Evolutionary conservation across 2,113 vertebrate species (phyloP), one percentile per base, ranked within the genome.

Genomic region (Xyrauchen texanus): DNA sequence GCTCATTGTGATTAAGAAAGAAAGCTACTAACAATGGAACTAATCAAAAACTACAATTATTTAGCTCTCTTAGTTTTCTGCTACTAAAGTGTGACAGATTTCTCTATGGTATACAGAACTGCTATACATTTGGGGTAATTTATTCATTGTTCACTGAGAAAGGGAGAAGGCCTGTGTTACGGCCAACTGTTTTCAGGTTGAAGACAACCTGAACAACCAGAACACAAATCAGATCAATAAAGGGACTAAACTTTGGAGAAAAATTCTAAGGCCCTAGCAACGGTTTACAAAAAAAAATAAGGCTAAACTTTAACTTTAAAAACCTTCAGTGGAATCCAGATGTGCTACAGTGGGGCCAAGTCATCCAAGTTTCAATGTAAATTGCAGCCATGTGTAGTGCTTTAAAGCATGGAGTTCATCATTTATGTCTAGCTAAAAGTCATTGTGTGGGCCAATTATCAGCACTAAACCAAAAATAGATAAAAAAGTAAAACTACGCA

Each of bases 1-100:
- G 70, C 71, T 82, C 87, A 86, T 88, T 21, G 73, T 87, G 82
- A 81, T 76, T 72, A 74, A 46, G 60, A 76, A 81, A 76, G 51
- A 53, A 76, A 52, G 21, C 9, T 51, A 60, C 60, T 52, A 49
- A 47, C 34, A 64, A 42, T 44, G 53, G 55, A 72, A 49, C 58
- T 78, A 81, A 66, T 78, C 45, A 45, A 70, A 79, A 84, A 68
- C 47, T 44, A n/a, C 51, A 81, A 13, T 66, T 1, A 67, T 65
- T 55, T 10, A 49, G 52, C 52, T 51, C 4, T 67, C 63, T 75
- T 70, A 69, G 68, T 15, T 63, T 51, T 76, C 60, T 21, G 64
- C 42, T 84, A 66, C 77, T 84, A 81, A 78, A 79, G 68, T 68
- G 52, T 45, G 78, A 79, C 68, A 66, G 60, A 63, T 34, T 51